Conservation (phyloP, 2,888 invertebrate species). For the Hypomecis atomaria region DNA sequence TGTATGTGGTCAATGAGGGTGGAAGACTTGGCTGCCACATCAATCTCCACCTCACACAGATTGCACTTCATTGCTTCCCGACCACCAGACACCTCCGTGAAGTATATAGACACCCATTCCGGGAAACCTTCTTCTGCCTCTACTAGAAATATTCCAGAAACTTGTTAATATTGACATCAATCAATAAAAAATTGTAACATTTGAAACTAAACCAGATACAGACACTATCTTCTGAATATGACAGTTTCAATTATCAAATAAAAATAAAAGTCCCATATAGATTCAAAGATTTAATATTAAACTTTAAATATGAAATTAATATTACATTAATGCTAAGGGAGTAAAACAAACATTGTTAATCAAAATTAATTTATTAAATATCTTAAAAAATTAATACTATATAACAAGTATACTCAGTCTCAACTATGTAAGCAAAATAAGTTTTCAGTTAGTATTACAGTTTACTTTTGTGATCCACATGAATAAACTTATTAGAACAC, state of each 20-base stretch:
- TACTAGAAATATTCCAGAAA: slow-evolving; percentile 21
- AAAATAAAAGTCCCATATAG: not conserved
- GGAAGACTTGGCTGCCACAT: slow-evolving; percentile 54
- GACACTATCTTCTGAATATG: too few species aligned
- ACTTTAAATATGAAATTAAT: not conserved
- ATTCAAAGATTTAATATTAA: slow-evolving; percentile 7
- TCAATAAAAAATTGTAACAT: too few species aligned
- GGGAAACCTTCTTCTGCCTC: slow-evolving; percentile 49
- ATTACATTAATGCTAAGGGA: not conserved
- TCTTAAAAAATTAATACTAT: not conserved
- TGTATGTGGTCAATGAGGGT: slow-evolving; percentile 64
- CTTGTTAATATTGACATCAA: too few species aligned
- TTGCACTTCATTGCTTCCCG: slow-evolving; percentile 64
- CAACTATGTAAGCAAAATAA: not conserved
- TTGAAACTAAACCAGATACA: too few species aligned
- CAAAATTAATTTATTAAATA: slow-evolving; percentile 9
- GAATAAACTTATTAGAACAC: too few species aligned
- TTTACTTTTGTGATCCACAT: too few species aligned
- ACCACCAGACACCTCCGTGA: slow-evolving; percentile 48
- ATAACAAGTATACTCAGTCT: slow-evolving; percentile 1
- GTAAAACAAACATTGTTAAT: slow-evolving; percentile 6
- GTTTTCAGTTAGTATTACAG: too few species aligned
- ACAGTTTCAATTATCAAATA: too few species aligned
- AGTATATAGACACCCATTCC: slow-evolving; percentile 75
- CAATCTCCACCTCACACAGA: slow-evolving; percentile 61